Evolutionary conservation across 2,797 vertebrate genomes (phyloP).

Genomic region (Sphaeramia orbicularis): DNA sequence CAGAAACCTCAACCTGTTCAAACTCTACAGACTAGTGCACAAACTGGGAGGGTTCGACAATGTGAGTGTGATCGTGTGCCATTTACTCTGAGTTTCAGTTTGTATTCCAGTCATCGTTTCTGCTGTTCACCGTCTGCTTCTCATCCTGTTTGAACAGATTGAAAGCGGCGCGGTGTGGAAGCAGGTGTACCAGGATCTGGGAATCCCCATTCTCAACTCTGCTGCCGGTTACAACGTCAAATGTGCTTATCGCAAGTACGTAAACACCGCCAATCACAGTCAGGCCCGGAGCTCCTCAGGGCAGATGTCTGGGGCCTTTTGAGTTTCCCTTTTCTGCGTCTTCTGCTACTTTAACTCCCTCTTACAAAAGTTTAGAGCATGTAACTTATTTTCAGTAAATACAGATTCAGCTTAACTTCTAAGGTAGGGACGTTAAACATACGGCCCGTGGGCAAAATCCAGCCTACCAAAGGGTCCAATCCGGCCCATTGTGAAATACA

Average conservation of each 20-base stretch:
- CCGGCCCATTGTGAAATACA: no score
- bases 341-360: neutral
- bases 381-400: no score
- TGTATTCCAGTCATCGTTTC: neutral
- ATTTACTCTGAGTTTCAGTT: neutral
- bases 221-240: constrained; percentile 90
- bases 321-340: constrained; percentile 8
- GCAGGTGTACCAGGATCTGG: constrained; percentile 88
- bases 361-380: no score
- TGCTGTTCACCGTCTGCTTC: constrained; percentile 23
- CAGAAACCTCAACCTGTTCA: constrained; percentile 88
- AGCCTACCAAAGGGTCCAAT: no score
- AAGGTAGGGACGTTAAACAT: no score
- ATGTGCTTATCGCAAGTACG: constrained; percentile 89
- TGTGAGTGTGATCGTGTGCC: constrained; percentile 70
- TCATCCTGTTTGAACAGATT: constrained; percentile 75
- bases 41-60: constrained; percentile 87
- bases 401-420: no score
- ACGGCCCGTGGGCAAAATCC: no score
- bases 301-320: constrained; percentile 12
- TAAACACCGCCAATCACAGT: constrained; percentile 27
- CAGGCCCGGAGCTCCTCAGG: constrained; percentile 3
- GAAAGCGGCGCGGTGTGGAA: constrained; percentile 88
- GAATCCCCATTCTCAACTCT: constrained; percentile 88
- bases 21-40: constrained; percentile 87